phyloP scores from a whole-genome alignment of 2,113 vertebrate species.

The Tenrec ecaudatus region DNA sequence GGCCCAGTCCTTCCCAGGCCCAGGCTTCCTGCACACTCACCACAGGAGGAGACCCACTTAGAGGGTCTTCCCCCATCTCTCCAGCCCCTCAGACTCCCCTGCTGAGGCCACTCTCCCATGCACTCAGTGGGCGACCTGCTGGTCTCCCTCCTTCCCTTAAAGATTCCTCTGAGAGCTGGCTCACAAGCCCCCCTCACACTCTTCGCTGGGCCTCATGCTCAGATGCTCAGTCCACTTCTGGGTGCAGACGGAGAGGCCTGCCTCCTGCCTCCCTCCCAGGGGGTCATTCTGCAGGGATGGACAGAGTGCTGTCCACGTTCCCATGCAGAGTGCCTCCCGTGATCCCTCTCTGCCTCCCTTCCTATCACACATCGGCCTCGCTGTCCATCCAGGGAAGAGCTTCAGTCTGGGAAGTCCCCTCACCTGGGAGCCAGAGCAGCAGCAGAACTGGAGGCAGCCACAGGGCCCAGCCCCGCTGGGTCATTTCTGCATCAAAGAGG shows the following conservation, averaged over 20 bases:
- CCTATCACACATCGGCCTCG: too few species aligned
- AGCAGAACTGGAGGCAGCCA: conserved; percentile 10
- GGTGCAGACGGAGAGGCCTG: background rate
- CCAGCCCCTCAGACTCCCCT: fast-evolving
- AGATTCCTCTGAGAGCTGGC: background rate
- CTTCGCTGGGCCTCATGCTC: fast-evolving
- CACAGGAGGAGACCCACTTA: fast-evolving
- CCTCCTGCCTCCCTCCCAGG: background rate
- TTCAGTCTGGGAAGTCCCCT: background rate
- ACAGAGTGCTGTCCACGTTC: background rate
- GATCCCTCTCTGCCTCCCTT: background rate
- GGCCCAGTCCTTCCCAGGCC: too few species aligned
- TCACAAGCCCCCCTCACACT: background rate
- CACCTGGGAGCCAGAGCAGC: conserved; percentile 72
- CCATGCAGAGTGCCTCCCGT: fast-evolving
- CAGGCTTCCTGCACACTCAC: background rate
- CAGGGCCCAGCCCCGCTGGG: fast-evolving
- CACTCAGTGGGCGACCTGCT: background rate
- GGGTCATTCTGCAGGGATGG: too few species aligned
- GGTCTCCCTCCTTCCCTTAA: background rate
- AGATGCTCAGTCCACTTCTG: background rate
- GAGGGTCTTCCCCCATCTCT: fast-evolving
- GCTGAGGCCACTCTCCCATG: background rate
- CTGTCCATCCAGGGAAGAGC: background rate
- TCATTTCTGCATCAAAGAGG: background rate